These are phyloP conservation scores for Tragelaphus eurycerus DNA, from an alignment of 2,797 vertebrate genomes.

Conservation along the genomic window DNA sequence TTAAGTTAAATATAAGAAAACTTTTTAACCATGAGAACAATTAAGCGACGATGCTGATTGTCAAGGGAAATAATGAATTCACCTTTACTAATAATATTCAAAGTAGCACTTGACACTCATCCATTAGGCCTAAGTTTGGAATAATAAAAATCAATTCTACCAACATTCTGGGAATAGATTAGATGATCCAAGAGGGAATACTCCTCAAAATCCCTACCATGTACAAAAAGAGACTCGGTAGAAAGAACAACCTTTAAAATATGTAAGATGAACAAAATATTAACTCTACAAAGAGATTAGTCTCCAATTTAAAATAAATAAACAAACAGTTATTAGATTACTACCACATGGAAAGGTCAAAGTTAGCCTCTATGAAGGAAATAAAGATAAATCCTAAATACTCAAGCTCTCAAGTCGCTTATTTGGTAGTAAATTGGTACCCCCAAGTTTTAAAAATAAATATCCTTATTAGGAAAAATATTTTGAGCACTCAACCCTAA, in stretches of 20 bases:
- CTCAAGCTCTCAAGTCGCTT: neutral
- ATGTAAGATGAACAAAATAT: neutral
- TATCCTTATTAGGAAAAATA: neutral
- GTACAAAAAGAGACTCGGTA: constrained; percentile 2
- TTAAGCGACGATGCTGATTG: constrained; percentile 30
- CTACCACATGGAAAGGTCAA: neutral
- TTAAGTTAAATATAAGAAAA: constrained; percentile 57
- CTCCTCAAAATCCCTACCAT: constrained; percentile 2
- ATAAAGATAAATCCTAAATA: neutral
- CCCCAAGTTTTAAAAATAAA: neutral
- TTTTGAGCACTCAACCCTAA: neutral
- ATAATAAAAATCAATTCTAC: constrained; percentile 58
- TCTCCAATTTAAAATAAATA: neutral
- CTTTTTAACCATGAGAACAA: constrained; percentile 36
- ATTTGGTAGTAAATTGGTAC: neutral
- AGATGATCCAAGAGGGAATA: constrained; percentile 35
- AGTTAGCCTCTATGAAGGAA: neutral
- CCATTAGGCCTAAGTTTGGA: constrained; percentile 45
- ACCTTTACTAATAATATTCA: constrained; percentile 57
- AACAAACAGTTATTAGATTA: neutral
- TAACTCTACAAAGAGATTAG: neutral
- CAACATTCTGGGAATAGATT: constrained; percentile 26
- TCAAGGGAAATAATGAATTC: constrained; percentile 59
- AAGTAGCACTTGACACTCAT: constrained; percentile 38
- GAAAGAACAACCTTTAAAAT: constrained; percentile 40